Conservation (phyloP, 2,888 invertebrate species). For the Ferrisia virgata region DNA sequence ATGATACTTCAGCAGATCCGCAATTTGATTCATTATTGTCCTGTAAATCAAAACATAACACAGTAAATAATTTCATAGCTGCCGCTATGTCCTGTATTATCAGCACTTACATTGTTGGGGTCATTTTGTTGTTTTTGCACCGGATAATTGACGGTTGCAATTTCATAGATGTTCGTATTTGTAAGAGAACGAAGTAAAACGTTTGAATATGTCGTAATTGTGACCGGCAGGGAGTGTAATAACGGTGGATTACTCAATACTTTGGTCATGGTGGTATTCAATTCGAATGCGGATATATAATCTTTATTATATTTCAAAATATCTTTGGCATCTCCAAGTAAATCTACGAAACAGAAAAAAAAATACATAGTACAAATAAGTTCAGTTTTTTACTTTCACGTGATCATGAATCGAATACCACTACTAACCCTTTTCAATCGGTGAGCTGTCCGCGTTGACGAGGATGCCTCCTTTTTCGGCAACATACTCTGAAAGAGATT, state of each 20-base stretch:
- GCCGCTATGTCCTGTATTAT: neutral
- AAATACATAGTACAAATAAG: no score
- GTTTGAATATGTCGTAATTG: conserved; percentile 58
- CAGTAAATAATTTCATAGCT: neutral
- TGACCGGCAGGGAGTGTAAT: conserved; percentile 59
- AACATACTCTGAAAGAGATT: neutral
- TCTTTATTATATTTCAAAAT: conserved; percentile 54
- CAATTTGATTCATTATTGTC: no score
- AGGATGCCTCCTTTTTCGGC: neutral
- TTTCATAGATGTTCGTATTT: neutral
- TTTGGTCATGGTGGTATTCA: conserved; percentile 50
- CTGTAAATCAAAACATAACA: neutral
- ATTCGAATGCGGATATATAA: neutral
- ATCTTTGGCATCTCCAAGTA: conserved; percentile 54
- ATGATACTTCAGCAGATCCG: neutral
- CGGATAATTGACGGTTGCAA: neutral
- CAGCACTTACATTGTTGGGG: neutral
- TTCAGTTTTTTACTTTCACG: neutral
- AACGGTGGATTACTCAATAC: conserved; percentile 58
- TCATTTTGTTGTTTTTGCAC: neutral
- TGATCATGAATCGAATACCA: neutral
- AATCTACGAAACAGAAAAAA: conserved; percentile 56
- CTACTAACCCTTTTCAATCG: neutral
- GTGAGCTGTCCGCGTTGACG: neutral
- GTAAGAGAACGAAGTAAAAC: neutral